Evolutionary conservation across 2,888 invertebrate species (phyloP).

Genomic region (Schizotus pectinicornis): DNA sequence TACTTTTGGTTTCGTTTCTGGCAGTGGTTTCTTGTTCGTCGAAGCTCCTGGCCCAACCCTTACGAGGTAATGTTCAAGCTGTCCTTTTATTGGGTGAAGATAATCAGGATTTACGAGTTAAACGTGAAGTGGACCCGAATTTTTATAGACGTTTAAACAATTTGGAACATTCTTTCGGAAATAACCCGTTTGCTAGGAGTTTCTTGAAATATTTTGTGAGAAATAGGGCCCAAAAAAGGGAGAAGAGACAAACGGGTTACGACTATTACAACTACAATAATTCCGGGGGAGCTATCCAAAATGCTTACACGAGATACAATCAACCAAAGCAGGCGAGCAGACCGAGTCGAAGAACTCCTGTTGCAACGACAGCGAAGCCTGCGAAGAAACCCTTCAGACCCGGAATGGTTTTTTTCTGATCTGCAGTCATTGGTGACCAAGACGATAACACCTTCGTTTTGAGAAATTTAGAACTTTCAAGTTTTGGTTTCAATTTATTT

Average conservation of each 20-base stretch:
- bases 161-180: not conserved
- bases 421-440: too few species aligned
- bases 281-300: not conserved
- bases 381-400: too few species aligned
- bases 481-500: too few species aligned
- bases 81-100: not conserved
- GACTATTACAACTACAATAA: not conserved
- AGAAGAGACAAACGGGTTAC: not conserved
- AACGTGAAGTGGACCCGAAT: constrained; percentile 1
- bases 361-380: too few species aligned
- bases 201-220: not conserved
- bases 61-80: not conserved
- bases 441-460: too few species aligned
- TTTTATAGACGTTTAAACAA: constrained; percentile 5
- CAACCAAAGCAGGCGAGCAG: too few species aligned
- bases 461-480: too few species aligned
- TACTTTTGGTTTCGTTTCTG: not conserved
- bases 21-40: not conserved
- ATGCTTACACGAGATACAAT: too few species aligned
- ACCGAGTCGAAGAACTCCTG: too few species aligned
- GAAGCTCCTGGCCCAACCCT: not conserved
- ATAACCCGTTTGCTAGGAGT: constrained; percentile 5
- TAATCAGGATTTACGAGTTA: not conserved
- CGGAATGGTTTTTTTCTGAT: too few species aligned
- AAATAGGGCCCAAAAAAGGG: not conserved